These are phyloP conservation scores for Clytia hemisphaerica DNA, from an alignment of 30 jellyfish, hydroid and myxozoan genomes.

Conservation along the genomic window DNA sequence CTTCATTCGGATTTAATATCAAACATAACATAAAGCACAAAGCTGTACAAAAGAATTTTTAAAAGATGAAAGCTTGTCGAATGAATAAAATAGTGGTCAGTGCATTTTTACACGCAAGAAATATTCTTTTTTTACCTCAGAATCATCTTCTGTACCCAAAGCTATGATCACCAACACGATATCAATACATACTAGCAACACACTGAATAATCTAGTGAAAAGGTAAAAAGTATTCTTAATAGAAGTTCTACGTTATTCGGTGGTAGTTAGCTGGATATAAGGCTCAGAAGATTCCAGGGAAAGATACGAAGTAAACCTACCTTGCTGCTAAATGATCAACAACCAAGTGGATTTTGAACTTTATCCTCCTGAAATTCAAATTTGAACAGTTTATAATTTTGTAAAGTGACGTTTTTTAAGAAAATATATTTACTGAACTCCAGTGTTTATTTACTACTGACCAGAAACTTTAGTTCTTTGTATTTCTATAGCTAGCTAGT, in stretches of 20 bases:
- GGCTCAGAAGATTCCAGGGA: too few relatives aligned
- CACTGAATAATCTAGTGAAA: constrained; percentile 48
- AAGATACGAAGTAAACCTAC: constrained; percentile 14
- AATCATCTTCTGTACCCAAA: constrained; percentile 29
- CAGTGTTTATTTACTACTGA: too few relatives aligned
- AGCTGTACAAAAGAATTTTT: neutral
- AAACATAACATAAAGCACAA: neutral
- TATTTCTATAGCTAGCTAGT: too few relatives aligned
- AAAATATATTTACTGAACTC: too few relatives aligned
- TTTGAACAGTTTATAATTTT: neutral
- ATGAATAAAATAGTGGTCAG: too few relatives aligned
- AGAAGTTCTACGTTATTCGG: neutral
- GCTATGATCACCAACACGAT: constrained; percentile 59
- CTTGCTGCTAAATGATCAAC: constrained; percentile 80
- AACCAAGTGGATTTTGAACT: constrained; percentile 61
- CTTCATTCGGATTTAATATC: neutral
- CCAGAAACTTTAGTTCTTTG: too few relatives aligned
- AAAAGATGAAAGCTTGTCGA: too few relatives aligned
- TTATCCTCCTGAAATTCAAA: constrained; percentile 20
- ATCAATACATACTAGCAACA: constrained; percentile 61
- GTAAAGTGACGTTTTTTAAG: too few relatives aligned
- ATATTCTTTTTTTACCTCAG: constrained; percentile 32
- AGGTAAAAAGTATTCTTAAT: neutral
- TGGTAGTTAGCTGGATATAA: too few relatives aligned
- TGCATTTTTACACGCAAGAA: too few relatives aligned